phyloP scores from a whole-genome alignment of 2,113 vertebrate genomes.

The Bombycilla garrulus region DNA sequence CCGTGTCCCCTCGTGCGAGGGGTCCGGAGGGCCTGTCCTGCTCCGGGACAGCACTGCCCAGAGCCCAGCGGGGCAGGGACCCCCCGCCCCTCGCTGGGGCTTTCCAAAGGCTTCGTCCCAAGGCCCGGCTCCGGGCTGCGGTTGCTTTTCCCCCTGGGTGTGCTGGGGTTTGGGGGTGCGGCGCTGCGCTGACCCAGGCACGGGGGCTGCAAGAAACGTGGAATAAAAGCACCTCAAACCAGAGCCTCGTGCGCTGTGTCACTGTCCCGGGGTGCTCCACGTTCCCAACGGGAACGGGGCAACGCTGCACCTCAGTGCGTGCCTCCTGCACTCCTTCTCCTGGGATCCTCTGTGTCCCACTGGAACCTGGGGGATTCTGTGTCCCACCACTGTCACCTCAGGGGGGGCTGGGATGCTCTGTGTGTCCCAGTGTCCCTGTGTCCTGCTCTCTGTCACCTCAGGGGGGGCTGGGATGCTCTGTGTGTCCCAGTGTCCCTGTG shows the following conservation, averaged over 20 bases:
- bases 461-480: no score
- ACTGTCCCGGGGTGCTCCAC: background rate
- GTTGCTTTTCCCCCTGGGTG: slow-evolving; percentile 44
- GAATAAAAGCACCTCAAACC: slow-evolving; percentile 74
- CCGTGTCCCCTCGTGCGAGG: rapidly evolving
- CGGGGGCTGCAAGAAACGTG: slow-evolving; percentile 24
- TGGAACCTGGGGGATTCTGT: background rate
- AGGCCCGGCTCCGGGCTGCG: background rate
- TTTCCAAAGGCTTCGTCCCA: background rate
- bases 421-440: no score
- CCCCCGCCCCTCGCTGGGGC: background rate
- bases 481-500: no score
- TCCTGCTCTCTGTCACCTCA: no score
- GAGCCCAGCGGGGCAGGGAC: background rate
- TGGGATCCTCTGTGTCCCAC: background rate
- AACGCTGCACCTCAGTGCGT: rapidly evolving
- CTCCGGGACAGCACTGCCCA: background rate
- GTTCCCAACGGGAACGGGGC: background rate
- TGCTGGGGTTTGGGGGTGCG: slow-evolving; percentile 1
- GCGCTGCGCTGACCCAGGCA: background rate
- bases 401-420: background rate
- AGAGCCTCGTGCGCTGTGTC: background rate
- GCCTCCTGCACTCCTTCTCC: background rate
- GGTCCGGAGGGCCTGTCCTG: background rate
- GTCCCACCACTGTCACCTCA: background rate